A percentile compares a stretch with the other conserved stretches of the same genome.
Evolutionary conservation across 2,888 invertebrate genomes (phyloP).

Genomic region (Drosophila macrothrix): DNA sequence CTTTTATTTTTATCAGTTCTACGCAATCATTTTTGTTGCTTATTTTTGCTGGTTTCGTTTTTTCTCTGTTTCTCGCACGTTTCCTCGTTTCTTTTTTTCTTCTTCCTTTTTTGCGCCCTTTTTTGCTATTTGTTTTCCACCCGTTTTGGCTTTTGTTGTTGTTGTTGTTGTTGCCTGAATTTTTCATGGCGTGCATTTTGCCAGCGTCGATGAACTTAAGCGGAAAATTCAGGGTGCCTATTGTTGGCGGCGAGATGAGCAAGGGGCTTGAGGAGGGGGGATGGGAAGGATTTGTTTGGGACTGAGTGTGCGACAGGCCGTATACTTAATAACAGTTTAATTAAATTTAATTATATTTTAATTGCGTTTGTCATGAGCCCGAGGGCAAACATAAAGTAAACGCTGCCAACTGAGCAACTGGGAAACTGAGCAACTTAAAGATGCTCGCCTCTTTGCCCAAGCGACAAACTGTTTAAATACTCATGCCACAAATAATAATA

Average conservation of each 20-base stretch:
- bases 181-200: constrained; percentile 53
- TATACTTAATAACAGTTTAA: constrained; percentile 66
- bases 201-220: constrained; percentile 43
- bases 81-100: constrained; percentile 1
- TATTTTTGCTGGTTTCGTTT: constrained; percentile 26
- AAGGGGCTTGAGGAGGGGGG: too few species aligned
- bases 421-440: background rate
- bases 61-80: constrained; percentile 5
- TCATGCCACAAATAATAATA: constrained; percentile 5
- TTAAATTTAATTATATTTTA: constrained; percentile 72
- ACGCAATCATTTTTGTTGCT: constrained; percentile 42
- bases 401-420: background rate
- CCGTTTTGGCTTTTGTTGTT: constrained; percentile 14
- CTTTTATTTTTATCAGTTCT: constrained; percentile 43
- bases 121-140: constrained; percentile 41
- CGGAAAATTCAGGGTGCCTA: constrained; percentile 54
- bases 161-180: constrained; percentile 41
- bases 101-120: constrained; percentile 32
- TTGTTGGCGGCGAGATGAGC: constrained; percentile 27
- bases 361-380: constrained; percentile 39
- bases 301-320: constrained; percentile 40
- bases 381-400: background rate
- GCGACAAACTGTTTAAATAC: background rate
- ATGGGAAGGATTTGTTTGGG: constrained; percentile 17
- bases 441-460: background rate